These are phyloP conservation scores for Furnarius figulus DNA, from an alignment of 2,113 vertebrate species.

Conservation along the genomic window DNA sequence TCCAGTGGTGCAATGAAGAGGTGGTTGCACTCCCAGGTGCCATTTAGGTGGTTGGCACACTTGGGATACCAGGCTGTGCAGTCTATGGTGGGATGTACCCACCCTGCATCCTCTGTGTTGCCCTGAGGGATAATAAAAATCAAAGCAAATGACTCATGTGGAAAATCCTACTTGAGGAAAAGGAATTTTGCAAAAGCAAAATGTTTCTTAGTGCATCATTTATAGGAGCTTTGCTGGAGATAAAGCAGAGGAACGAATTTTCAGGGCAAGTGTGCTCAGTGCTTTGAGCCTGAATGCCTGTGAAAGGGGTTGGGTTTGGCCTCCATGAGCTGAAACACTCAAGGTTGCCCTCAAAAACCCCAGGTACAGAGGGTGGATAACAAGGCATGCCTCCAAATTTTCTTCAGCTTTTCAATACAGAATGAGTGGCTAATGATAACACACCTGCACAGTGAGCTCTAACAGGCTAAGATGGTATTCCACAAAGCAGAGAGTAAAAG, in stretches of 20 bases:
- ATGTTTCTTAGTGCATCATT: not conserved
- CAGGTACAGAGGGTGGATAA: not conserved
- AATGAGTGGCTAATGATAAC: not conserved
- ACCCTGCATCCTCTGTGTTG: not conserved
- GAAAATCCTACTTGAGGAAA: not conserved
- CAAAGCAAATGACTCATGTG: not conserved
- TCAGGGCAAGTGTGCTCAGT: not conserved
- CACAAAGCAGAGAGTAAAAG: not conserved
- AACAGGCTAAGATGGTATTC: not conserved
- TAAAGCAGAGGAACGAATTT: not conserved
- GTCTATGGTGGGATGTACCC: too few relatives aligned
- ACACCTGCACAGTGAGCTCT: rapidly evolving
- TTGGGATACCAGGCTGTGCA: not conserved
- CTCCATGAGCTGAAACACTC: not conserved
- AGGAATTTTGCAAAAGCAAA: not conserved
- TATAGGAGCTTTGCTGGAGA: not conserved
- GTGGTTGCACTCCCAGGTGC: not conserved
- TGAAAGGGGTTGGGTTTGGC: not conserved
- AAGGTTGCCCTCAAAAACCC: not conserved
- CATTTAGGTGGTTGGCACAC: not conserved
- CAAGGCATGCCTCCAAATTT: not conserved
- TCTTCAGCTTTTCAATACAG: not conserved
- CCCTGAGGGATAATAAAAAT: not conserved
- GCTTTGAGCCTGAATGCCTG: not conserved
- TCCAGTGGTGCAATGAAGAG: not conserved